phyloP scores from a whole-genome alignment of 1,140 invertebrate genomes.

The Ylistrum balloti region DNA sequence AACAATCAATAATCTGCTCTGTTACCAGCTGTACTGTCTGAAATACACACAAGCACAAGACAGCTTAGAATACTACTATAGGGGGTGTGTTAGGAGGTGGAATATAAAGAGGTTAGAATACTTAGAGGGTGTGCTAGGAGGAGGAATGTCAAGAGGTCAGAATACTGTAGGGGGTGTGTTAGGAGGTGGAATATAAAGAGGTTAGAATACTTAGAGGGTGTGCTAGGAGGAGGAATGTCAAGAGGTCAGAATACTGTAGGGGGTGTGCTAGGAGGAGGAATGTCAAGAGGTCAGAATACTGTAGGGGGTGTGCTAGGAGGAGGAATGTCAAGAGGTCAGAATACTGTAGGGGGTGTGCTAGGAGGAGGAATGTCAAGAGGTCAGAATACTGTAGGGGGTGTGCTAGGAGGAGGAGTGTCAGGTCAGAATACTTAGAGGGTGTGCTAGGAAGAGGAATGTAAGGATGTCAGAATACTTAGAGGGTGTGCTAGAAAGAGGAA shows the following conservation, averaged over 20 bases:
- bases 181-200: neutral
- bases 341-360: neutral
- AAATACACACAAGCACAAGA: neutral
- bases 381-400: neutral
- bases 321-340: neutral
- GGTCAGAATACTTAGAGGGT: neutral
- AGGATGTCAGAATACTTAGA: neutral
- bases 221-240: neutral
- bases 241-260: neutral
- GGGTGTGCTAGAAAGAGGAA: neutral
- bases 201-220: neutral
- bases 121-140: neutral
- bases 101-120: neutral
- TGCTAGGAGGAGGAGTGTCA: neutral
- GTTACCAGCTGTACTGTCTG: neutral
- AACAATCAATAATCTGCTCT: conserved; percentile 14
- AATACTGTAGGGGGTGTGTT: neutral
- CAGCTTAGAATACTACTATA: neutral
- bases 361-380: neutral
- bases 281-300: neutral
- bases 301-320: neutral
- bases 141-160: neutral
- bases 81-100: neutral
- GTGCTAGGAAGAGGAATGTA: neutral
- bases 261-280: neutral